Base-by-base conservation (phyloP, 2,797 vertebrate species). In the Eutrigla gurnardus region DNA sequence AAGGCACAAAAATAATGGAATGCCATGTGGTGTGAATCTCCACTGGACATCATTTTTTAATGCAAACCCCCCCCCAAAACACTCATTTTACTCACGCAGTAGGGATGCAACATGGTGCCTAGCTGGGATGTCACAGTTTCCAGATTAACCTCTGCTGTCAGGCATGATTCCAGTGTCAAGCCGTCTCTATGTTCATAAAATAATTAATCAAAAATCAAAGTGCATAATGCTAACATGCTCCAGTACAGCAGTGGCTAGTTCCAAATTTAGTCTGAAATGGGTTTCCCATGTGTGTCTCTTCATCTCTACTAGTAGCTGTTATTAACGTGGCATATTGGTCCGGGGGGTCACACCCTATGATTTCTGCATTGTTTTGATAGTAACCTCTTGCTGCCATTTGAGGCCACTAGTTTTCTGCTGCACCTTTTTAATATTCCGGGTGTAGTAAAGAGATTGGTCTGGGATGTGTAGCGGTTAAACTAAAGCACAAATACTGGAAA, bases 311-410 rank as follows among this genome's bases (percentile, higher is more conserved):
- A 37, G 5, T 62, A 73, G 53, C 65, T 86, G 79, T 76, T 55
- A 52, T 43, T 18, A 25, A 49, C 5, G 49, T 70, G 43, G 42
- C 64, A 82, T 80, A 57, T 77, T 83, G 62, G 47, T 86, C 66
- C 71, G n/a, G 61, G n/a, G 36, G 69, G 35, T 46, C 25, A 45
- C 69, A 67, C 46, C 50, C 9, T 54, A 73, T 54, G 35, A 59
- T 61, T 79, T 76, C 9, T 77, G 18, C 52, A 39, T 52, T 73
- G 52, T 64, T 33, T 70, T 43, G 1, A 72, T 32, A 42, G 7
- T 57, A 42, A 36, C 35, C 17, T 62, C 53, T 63, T 62, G 50
- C 36, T 70, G 67, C 36, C n/a, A 60, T 72, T 50, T 62, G 4
- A 39, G 12, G 33, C 7, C 55, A 46, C 50, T 3, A 14, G 55